Percentiles rank a stretch among this genome's conserved stretches.
These are phyloP conservation scores for Microchirus variegatus DNA, from an alignment of 2,797 vertebrate species.

Conservation along the genomic window DNA sequence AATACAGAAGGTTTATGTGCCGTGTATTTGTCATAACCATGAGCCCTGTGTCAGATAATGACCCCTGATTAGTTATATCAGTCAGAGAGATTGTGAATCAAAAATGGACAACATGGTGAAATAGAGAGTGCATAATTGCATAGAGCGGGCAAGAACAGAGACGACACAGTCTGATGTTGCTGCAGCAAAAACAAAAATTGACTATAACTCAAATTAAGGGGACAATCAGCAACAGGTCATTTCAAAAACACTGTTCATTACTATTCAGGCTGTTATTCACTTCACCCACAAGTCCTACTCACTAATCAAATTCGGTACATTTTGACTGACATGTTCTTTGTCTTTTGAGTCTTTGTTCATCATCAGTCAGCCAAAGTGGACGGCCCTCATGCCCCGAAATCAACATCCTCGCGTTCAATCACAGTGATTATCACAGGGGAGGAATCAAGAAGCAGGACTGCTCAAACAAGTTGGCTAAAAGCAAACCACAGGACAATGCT, in stretches of 20 bases:
- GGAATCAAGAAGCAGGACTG: slow-evolving; percentile 10
- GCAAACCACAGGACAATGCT: slow-evolving; percentile 15
- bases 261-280: slow-evolving; percentile 25
- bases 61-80: too few relatives aligned
- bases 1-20: neutral
- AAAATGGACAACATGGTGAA: too few relatives aligned
- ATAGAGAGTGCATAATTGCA: too few relatives aligned
- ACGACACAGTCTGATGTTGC: slow-evolving; percentile 26
- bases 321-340: slow-evolving; percentile 20
- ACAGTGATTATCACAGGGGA: slow-evolving; percentile 36
- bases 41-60: too few relatives aligned
- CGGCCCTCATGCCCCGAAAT: slow-evolving; percentile 2
- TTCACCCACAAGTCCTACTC: slow-evolving; percentile 18
- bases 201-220: slow-evolving; percentile 20
- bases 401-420: slow-evolving; percentile 22
- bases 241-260: slow-evolving; percentile 37
- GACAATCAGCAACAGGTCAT: slow-evolving; percentile 44
- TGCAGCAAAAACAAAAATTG: slow-evolving; percentile 8
- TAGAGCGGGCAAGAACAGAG: slow-evolving; percentile 35
- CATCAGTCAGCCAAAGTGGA: slow-evolving; percentile 9
- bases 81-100: too few relatives aligned
- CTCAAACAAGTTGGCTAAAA: slow-evolving; percentile 34
- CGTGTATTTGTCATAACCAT: too few relatives aligned
- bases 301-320: slow-evolving; percentile 27
- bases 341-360: slow-evolving; percentile 15